Evolutionary conservation across 1,140 invertebrate species (phyloP).

Genomic region (Pantala flavescens): DNA sequence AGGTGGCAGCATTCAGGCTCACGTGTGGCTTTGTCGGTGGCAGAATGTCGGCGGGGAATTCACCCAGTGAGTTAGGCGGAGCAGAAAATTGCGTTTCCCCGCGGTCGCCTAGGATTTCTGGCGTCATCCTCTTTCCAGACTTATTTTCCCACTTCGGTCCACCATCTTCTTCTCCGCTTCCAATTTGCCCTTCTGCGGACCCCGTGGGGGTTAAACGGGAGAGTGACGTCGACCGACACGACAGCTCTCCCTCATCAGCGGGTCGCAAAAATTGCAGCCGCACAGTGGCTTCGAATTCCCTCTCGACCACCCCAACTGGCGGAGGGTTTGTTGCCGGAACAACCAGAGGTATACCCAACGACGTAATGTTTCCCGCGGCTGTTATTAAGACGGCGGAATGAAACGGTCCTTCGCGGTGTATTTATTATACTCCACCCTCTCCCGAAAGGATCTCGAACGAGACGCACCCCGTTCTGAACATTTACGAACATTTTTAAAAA

Average conservation of each 20-base stretch:
- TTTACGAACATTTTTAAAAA: too few relatives aligned
- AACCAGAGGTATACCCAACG: not conserved
- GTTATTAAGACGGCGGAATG: not conserved
- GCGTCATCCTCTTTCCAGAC: not conserved
- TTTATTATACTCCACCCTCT: not conserved
- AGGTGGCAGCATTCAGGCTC: not conserved
- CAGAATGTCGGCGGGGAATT: constrained; percentile 7
- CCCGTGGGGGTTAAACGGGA: not conserved
- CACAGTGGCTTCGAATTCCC: not conserved
- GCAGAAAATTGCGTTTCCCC: constrained; percentile 3
- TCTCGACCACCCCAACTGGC: not conserved
- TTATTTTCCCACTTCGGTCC: not conserved
- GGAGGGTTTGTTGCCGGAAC: not conserved
- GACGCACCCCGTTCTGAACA: too few relatives aligned
- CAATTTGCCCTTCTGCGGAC: not conserved
- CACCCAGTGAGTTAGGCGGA: constrained; percentile 6
- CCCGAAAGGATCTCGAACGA: too few relatives aligned
- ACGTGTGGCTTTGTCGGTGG: constrained; percentile 6
- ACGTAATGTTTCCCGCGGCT: not conserved
- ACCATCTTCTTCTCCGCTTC: not conserved
- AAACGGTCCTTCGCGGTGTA: not conserved
- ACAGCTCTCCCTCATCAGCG: not conserved
- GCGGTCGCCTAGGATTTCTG: constrained; percentile 2
- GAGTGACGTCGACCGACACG: not conserved
- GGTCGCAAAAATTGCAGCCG: not conserved